Conservation (phyloP, 2,113 vertebrate species). For the Gila orcuttii region DNA sequence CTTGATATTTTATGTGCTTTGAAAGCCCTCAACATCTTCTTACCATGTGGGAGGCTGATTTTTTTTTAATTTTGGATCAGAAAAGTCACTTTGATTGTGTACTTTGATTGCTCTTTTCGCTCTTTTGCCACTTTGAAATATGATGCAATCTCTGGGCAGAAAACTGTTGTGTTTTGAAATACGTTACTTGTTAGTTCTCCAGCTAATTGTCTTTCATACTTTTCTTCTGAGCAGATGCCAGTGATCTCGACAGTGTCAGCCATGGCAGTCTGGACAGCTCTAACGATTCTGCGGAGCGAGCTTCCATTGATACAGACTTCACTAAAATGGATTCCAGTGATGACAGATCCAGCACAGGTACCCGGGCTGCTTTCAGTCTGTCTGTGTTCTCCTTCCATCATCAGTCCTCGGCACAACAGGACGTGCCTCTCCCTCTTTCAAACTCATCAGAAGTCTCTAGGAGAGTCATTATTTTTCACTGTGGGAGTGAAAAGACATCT, state of each 20-base stretch:
- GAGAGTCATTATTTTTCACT: constrained; percentile 37
- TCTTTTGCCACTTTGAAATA: constrained; percentile 6
- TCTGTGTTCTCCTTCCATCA: constrained; percentile 36
- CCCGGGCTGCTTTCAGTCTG: constrained; percentile 46
- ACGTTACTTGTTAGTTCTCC: constrained; percentile 3
- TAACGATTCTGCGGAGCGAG: constrained; percentile 82
- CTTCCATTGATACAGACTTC: constrained; percentile 82
- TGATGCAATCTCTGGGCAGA: not conserved
- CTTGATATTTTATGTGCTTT: not conserved
- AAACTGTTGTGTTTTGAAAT: constrained; percentile 23
- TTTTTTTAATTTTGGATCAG: not conserved
- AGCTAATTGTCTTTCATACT: constrained; percentile 50
- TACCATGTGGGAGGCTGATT: not conserved
- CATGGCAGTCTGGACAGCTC: constrained; percentile 86
- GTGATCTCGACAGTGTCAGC: constrained; percentile 86
- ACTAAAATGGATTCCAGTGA: constrained; percentile 84
- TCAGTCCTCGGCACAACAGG: constrained; percentile 33
- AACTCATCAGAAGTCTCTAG: constrained; percentile 57
- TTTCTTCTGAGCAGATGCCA: constrained; percentile 76
- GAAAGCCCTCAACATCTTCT: not conserved
- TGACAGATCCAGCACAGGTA: constrained; percentile 87
- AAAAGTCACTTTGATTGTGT: not conserved
- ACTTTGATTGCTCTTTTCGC: not conserved
- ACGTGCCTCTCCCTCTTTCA: constrained; percentile 50
- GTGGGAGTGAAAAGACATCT: constrained; percentile 27